These are phyloP conservation scores for Propsilocerus akamusi DNA, from an alignment of 1,140 invertebrate genomes.

Conservation along the genomic window DNA sequence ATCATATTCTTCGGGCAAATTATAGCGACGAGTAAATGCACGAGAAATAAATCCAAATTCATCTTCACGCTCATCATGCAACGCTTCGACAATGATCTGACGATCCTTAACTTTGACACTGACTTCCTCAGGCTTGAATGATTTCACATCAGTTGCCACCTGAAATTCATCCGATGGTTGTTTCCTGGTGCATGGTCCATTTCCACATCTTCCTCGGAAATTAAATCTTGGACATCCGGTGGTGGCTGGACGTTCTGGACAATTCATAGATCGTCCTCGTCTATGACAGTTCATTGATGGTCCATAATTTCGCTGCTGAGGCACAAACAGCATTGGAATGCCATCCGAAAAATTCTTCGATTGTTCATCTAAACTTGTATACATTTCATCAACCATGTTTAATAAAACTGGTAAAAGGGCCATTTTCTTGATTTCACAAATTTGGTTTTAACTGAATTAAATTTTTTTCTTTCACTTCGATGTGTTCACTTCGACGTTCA, in stretches of 20 bases:
- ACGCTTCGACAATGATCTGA: constrained; percentile 31
- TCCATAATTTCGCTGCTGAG: background rate
- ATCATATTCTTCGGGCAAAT: constrained; percentile 32
- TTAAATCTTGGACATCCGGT: background rate
- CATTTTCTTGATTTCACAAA: background rate
- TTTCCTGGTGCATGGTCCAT: constrained; percentile 25
- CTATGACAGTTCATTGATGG: background rate
- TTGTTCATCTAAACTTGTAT: background rate
- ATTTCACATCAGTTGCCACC: constrained; percentile 45
- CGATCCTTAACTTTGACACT: constrained; percentile 50
- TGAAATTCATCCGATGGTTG: constrained; percentile 28
- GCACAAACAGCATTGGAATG: background rate
- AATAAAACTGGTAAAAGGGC: constrained; percentile 1
- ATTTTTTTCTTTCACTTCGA: background rate
- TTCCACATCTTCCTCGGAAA: constrained; percentile 15
- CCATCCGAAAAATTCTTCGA: background rate
- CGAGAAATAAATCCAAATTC: constrained; percentile 35
- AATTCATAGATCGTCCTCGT: background rate
- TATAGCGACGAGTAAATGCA: constrained; percentile 36
- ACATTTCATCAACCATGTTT: background rate
- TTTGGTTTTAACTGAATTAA: background rate
- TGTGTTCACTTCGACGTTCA: background rate
- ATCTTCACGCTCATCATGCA: constrained; percentile 37
- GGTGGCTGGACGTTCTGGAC: background rate
- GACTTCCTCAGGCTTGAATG: constrained; percentile 65